These are phyloP conservation scores for Halictus rubicundus DNA, from an alignment of 1,140 invertebrate species.

Conservation along the genomic window DNA sequence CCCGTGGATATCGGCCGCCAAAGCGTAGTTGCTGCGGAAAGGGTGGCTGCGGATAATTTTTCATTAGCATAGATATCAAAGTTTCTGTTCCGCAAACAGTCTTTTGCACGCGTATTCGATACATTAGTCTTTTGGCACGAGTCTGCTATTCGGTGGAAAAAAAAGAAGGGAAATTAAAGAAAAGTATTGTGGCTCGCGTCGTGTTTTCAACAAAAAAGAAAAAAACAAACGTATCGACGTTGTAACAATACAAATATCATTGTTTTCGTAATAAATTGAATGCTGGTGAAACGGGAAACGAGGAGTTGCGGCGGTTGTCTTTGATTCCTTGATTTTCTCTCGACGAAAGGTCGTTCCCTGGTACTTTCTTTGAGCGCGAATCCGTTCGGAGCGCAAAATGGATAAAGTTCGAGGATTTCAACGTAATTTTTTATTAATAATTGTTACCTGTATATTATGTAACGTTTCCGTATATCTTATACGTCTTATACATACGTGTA, in stretches of 20 bases:
- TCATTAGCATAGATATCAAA: neutral
- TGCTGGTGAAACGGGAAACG: too few species aligned
- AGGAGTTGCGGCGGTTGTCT: too few species aligned
- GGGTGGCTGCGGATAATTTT: conserved; percentile 76
- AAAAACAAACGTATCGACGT: too few species aligned
- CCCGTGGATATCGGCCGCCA: conserved; percentile 76
- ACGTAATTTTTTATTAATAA: conserved; percentile 69
- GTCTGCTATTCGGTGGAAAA: too few species aligned
- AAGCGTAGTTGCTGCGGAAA: conserved; percentile 78
- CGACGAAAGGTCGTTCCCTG: too few species aligned
- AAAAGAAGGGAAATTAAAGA: too few species aligned
- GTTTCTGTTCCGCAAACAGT: neutral
- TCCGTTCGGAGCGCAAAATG: neutral
- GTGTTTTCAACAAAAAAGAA: too few species aligned
- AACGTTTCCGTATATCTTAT: conserved; percentile 67
- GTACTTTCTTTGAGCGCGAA: neutral
- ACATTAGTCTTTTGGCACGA: neutral
- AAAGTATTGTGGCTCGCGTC: too few species aligned
- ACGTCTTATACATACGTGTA: conserved; percentile 68
- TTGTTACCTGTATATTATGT: conserved; percentile 78
- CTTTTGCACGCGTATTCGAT: neutral
- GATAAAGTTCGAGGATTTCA: conserved; percentile 60
- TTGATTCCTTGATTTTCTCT: too few species aligned
- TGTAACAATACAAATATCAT: too few species aligned
- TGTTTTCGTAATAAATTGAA: too few species aligned